phyloP scores from a whole-genome alignment of 2,797 vertebrate species.

The Knipowitschia caucasica region DNA sequence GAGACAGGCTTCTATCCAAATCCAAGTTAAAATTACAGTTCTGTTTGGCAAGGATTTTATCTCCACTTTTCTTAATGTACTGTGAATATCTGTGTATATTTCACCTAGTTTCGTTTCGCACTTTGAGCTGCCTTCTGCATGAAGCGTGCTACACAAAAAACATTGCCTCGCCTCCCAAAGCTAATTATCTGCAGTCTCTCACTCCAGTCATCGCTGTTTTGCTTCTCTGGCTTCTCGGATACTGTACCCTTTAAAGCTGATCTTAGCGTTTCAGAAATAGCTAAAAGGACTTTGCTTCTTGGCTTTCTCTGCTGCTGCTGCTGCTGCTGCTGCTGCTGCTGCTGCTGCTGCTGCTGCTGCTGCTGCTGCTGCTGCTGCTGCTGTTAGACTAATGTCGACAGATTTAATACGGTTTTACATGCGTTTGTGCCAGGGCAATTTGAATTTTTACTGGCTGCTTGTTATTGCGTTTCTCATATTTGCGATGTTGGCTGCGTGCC shows the following conservation, averaged over 20 bases:
- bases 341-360: too few species aligned
- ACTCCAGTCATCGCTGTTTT: not conserved
- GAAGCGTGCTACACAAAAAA: too few species aligned
- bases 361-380: too few species aligned
- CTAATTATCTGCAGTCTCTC: too few species aligned
- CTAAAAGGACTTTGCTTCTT: not conserved
- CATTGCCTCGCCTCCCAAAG: not conserved
- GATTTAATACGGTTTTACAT: not conserved
- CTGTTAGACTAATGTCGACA: not conserved
- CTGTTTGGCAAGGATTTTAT: too few species aligned
- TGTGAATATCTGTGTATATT: too few species aligned
- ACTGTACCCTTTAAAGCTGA: not conserved
- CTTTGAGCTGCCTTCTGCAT: too few species aligned
- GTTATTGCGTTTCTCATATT: not conserved
- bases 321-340: too few species aligned
- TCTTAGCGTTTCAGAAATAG: not conserved
- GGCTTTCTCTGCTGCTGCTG: not conserved
- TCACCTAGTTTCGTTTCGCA: too few species aligned
- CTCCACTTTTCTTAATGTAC: too few species aligned
- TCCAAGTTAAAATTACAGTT: too few species aligned
- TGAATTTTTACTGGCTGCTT: not conserved
- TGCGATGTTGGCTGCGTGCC: not conserved
- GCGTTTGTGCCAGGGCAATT: not conserved
- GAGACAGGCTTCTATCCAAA: too few species aligned
- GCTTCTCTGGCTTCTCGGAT: not conserved